Base-by-base conservation (phyloP, 2,888 invertebrate genomes). In the Peribatodes rhomboidaria region DNA sequence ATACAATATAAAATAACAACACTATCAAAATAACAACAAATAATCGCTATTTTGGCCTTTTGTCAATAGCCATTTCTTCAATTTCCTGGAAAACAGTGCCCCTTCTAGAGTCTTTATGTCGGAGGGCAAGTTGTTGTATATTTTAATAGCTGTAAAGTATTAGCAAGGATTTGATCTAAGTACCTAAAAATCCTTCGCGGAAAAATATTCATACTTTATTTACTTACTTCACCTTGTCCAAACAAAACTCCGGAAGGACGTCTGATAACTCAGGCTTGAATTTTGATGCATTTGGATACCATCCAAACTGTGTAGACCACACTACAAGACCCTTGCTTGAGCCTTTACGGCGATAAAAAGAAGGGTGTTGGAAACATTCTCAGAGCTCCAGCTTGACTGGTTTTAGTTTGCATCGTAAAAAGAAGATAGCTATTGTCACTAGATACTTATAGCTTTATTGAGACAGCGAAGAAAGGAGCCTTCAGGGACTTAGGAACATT, bases 231-330 rank as follows among this genome's bases (percentile, higher is more conserved):
- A n/a, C 46, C 53, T 52, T 52, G 39, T 67, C 58, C 61, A 70
- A 69, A 67, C 65, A 65, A 68, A 70, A 72, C 67, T 71, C 53
- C 22, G 16, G 65, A 70, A 69, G 63, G 65, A 70, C 72, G 44
- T 67, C 61, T 65, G 67, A 58, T 75, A 66, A 70, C 65, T 68
- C 65, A 60, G 67, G 68, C 67, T 70, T 65, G 66, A 70, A 70
- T 70, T 69, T 61, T 66, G 73, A 71, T 76, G 76, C 73, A 71
- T 61, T 77, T 77, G 77, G 77, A 71, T 50, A 13, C 20, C 20
- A 52, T 71, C 77, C 77, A 77, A 72, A 68, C 60, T 35, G 42
- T 60, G 47, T 41, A 31, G 41, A 69, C 67, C 62, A 67, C 18
- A 41, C 9, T 42, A 54, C 22, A 8, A 56, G 57, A 9, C 20